A percentile compares a stretch with the other conserved stretches of the same genome.
Conservation (phyloP, 2,113 vertebrate genomes). For the Dendrocopos noguchii region DNA sequence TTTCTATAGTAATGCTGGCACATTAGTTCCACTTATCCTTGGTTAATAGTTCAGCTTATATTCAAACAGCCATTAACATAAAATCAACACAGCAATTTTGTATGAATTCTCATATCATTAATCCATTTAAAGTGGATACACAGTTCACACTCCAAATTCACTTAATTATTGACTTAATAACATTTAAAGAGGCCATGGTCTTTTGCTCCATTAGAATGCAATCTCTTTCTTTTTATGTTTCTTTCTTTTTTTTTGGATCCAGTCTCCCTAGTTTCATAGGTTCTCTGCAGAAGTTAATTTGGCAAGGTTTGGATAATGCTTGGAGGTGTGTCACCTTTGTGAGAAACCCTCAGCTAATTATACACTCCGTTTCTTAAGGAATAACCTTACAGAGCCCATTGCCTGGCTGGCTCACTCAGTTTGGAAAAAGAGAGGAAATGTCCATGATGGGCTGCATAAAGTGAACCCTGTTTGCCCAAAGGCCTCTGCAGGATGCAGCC, state of each 20-base stretch:
- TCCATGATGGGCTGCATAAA: neutral
- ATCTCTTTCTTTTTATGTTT: neutral
- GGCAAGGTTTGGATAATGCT: neutral
- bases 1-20: constrained; percentile 43
- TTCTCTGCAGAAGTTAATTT: neutral
- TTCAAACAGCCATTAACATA: constrained; percentile 75
- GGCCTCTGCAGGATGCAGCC: neutral
- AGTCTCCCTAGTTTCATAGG: neutral
- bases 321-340: neutral
- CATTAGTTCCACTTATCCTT: constrained; percentile 68
- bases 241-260: no score
- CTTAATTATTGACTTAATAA: constrained; percentile 71
- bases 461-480: neutral
- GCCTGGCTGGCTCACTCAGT: neutral
- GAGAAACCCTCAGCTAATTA: neutral
- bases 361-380: neutral
- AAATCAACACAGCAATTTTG: constrained; percentile 75
- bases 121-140: constrained; percentile 70
- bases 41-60: constrained; percentile 73
- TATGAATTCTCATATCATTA: constrained; percentile 71
- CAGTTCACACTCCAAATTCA: constrained; percentile 60
- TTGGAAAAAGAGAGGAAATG: neutral
- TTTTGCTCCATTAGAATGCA: constrained; percentile 8
- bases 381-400: neutral
- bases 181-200: constrained; percentile 31